Percentiles rank a stretch among this genome's conserved stretches.
phyloP scores from a whole-genome alignment of 92 coral and sea anemone genomes.

The Heliopora coerulea region DNA sequence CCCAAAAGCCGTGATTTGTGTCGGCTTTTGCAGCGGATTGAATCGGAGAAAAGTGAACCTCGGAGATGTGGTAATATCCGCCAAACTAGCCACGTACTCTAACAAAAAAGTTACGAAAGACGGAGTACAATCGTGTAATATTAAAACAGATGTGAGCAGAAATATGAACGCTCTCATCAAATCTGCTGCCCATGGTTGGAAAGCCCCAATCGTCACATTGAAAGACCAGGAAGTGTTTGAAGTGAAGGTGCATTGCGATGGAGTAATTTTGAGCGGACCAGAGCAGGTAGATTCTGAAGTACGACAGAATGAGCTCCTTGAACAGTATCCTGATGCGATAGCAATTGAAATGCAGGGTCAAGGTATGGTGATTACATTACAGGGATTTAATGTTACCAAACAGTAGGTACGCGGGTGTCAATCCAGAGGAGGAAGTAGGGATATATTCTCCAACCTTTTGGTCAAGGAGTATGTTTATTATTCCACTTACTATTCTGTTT shows the following conservation, averaged over 20 bases:
- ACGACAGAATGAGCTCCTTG: conserved; percentile 44
- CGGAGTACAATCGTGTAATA: not conserved
- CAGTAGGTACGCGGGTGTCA: too few relatives aligned
- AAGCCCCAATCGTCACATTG: conserved; percentile 43
- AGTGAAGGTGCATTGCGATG: conserved; percentile 38
- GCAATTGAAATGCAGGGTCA: conserved; percentile 59
- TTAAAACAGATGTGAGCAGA: conserved; percentile 42
- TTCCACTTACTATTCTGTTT: too few relatives aligned
- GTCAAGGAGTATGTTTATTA: too few relatives aligned
- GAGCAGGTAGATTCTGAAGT: conserved; percentile 34
- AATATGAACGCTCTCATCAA: conserved; percentile 35
- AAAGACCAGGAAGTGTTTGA: conserved; percentile 10
- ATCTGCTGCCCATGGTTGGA: conserved; percentile 38
- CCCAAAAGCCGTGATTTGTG: conserved; percentile 54
- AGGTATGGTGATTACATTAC: conserved; percentile 49
- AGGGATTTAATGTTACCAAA: too few relatives aligned
- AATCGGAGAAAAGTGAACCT: conserved; percentile 29
- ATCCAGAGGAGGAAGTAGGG: too few relatives aligned
- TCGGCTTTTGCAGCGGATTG: conserved; percentile 35
- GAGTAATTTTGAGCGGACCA: conserved; percentile 49
- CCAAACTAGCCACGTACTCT: conserved; percentile 47
- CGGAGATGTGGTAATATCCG: conserved; percentile 46
- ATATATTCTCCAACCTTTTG: too few relatives aligned
- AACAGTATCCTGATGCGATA: conserved; percentile 35
- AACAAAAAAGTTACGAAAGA: conserved; percentile 11